Evolutionary conservation across 2,888 invertebrate genomes (phyloP).

Genomic region (Cryptosula pallasiana): DNA sequence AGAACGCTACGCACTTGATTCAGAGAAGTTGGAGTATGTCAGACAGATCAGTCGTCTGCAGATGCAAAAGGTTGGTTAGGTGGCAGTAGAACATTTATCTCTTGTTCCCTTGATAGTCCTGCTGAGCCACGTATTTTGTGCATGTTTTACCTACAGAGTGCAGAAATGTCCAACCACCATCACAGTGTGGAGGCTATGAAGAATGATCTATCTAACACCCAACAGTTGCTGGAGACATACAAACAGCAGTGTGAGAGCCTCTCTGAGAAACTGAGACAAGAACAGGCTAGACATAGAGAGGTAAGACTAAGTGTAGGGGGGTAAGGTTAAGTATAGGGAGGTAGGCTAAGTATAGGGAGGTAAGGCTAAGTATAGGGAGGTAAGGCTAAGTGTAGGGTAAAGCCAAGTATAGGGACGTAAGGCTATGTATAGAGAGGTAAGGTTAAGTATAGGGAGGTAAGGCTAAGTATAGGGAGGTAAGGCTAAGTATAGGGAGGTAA

Average conservation of each 20-base stretch:
- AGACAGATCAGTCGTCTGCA: slow-evolving; percentile 12
- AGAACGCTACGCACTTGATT: neutral
- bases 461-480: too few relatives aligned
- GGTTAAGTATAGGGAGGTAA: too few relatives aligned
- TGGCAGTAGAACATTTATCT: neutral
- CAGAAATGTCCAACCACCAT: neutral
- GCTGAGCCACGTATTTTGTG: neutral
- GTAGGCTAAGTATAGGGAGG: too few relatives aligned
- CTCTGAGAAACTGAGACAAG: neutral
- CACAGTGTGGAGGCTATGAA: slow-evolving; percentile 12
- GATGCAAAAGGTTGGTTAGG: slow-evolving; percentile 5
- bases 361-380: too few relatives aligned
- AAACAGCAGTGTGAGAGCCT: slow-evolving; percentile 11
- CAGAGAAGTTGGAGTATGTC: slow-evolving; percentile 10
- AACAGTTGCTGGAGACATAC: slow-evolving; percentile 12
- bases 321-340: too few relatives aligned
- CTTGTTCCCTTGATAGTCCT: neutral
- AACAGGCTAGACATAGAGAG: slow-evolving; percentile 10
- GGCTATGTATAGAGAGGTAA: too few relatives aligned
- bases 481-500: too few relatives aligned
- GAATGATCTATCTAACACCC: slow-evolving; percentile 6
- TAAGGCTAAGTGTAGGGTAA: too few relatives aligned
- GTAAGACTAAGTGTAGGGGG: neutral
- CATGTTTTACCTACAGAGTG: neutral
- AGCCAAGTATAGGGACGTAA: too few relatives aligned